Evolutionary conservation across 1,140 invertebrate species (phyloP), one percentile per base, ranked within the genome.

Genomic region (Aphaenogaster ashmeadi): DNA sequence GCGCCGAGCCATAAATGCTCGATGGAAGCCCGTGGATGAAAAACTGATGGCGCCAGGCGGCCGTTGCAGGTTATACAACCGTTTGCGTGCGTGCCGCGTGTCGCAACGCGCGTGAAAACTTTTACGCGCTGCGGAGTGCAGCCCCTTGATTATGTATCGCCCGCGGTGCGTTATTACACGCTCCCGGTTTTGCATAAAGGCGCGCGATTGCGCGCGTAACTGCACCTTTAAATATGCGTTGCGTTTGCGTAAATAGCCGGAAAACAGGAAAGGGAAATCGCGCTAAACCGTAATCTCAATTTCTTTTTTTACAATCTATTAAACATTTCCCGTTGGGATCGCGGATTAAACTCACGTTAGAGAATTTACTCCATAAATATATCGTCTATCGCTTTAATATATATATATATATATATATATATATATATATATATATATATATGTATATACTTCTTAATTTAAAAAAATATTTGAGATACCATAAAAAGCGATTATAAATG

Each of bases 41-140:
- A 91, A 87, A 91, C 79, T 80, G 85, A 85, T 85, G 93, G 93
- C 93, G 92, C 93, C 93, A 91, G 89, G 69, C 87, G 62, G 72
- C 88, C 72, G 89, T 92, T 92, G 92, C 92, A 87, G 91, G 88
- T 92, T 90, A 50, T 83, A 92, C 89, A 72, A 84, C 72, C 50
- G 44, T 90, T 27, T 33, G 66, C 89, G 60, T 52, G 78, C 52
- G 62, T 86, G 69, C 79, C n/a, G 66, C 8, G 80, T 84, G 78
- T 64, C 72, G 77, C 78, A 78, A 64, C 33, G 64, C 47, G 50
- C 33, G 38, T 41, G 60, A 18, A 67, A 38, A 75, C 36, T 90
- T 90, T 81, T 89, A 72, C 66, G 41, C 38, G 38, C 0, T 36
- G 27, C 69, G 56, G 15, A 21, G 7, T 62, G 36, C n/a, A 47